Percentiles rank a stretch among this genome's conserved stretches.
phyloP scores from a whole-genome alignment of 2,888 invertebrate species.

The Plagodis pulveraria region DNA sequence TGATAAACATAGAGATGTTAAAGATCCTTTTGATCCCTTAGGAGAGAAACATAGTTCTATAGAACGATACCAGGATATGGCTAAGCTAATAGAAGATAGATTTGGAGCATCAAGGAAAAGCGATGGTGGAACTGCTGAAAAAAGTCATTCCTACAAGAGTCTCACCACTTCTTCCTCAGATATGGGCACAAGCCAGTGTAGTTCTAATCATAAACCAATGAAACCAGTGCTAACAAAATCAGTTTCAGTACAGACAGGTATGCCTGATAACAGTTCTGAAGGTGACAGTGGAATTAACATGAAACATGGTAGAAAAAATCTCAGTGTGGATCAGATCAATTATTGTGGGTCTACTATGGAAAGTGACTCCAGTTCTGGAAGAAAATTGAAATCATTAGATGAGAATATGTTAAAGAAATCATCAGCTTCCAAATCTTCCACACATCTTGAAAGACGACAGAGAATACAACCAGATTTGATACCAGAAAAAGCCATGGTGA shows the following conservation, averaged over 20 bases:
- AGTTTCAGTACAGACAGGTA: conserved; percentile 81
- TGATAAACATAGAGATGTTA: conserved; percentile 72
- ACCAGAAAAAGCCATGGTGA: conserved; percentile 78
- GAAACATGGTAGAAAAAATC: conserved; percentile 77
- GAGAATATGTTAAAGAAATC: conserved; percentile 81
- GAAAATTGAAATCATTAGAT: conserved; percentile 77
- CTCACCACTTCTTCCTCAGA: conserved; percentile 82
- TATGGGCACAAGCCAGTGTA: conserved; percentile 80
- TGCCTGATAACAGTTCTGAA: conserved; percentile 76
- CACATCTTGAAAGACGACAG: conserved; percentile 77
- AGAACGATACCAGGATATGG: conserved; percentile 89
- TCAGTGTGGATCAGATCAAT: conserved; percentile 81
- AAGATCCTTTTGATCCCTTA: conserved; percentile 85
- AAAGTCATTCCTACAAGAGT: conserved; percentile 81
- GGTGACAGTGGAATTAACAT: conserved; percentile 75
- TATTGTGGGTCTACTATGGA: conserved; percentile 80
- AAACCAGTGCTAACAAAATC: conserved; percentile 80
- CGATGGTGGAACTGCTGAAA: conserved; percentile 74
- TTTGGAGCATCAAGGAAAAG: conserved; percentile 82
- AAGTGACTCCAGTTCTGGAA: conserved; percentile 77
- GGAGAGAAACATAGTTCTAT: conserved; percentile 88
- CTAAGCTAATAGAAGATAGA: conserved; percentile 88
- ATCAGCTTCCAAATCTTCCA: conserved; percentile 74
- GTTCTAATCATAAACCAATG: conserved; percentile 69
- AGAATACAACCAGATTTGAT: conserved; percentile 82